These are phyloP conservation scores for Dinomys branickii DNA, from an alignment of 2,113 vertebrate species.

Conservation along the genomic window DNA sequence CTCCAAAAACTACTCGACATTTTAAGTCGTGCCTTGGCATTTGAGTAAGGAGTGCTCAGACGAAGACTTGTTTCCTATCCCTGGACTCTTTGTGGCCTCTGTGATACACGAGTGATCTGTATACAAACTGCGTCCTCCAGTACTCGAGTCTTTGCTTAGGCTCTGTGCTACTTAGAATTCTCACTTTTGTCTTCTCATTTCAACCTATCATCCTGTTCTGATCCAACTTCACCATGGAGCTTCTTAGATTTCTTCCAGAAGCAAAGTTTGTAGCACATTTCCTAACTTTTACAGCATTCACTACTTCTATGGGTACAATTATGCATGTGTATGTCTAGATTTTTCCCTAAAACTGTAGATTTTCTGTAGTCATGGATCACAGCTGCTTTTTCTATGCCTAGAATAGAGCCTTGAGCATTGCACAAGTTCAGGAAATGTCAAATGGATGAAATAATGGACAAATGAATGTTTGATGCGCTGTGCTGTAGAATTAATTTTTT, in stretches of 20 bases:
- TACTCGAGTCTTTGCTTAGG: background rate
- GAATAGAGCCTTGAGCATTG: background rate
- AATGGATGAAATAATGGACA: background rate
- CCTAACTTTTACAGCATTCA: background rate
- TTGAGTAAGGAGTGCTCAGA: background rate
- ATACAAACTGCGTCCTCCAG: fast-evolving
- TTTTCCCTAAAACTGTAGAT: background rate
- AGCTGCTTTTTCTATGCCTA: background rate
- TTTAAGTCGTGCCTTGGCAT: background rate
- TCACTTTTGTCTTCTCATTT: background rate
- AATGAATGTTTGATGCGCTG: background rate
- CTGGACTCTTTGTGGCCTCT: background rate
- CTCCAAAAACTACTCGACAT: background rate
- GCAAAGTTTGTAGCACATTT: background rate
- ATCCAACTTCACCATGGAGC: background rate
- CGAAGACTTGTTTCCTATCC: background rate
- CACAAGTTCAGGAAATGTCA: background rate
- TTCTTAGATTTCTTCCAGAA: background rate
- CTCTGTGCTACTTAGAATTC: background rate
- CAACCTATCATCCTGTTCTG: background rate
- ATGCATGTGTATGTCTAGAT: background rate
- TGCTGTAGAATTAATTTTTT: background rate
- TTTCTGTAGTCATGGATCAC: background rate
- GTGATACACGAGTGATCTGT: background rate
- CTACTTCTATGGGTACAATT: background rate